Base-by-base conservation (phyloP, 2,113 vertebrate species). In the Psilopsiagon aymara region DNA sequence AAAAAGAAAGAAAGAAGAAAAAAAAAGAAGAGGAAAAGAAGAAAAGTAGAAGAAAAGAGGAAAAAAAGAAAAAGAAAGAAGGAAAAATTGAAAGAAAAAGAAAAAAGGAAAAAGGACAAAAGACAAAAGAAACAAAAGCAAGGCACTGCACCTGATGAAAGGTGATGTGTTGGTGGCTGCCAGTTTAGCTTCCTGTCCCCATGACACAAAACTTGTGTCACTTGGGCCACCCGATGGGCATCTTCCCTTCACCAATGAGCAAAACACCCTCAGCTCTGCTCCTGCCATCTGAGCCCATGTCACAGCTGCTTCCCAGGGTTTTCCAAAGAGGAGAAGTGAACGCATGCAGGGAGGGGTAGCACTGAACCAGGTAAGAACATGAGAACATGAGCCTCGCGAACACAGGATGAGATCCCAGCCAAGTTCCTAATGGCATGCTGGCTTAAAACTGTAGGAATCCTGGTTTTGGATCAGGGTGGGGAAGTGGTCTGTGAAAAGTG, bases 351-450 rank as follows among this genome's bases (percentile, higher is more conserved):
- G 12, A 52, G 25, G 3, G 18, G 9, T 59, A 59, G 57, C 57
- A 15, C 57, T 59, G 33, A 59, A 59, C 57, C 33, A 35, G 57
- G 57, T 59, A 59, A 59, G 57, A 59, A 16, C 33, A n/a, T 35
- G 57, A 15, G 55, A n/a, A 59, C 21, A 24, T 7, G 20, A 35
- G 57, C 33, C 33, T 59, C 24, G 33, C 3, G 6, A 16, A 7
- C 8, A 1, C 0, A 2, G 33, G 49, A 6, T 7, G 0, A 44
- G 14, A 10, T 19, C 10, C 23, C 47, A 0, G 4, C 6, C 1
- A 17, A 9, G 35, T 2, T 31, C 24, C 69, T 10, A 2, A 1
- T 0, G 3, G 41, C 4, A 1, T 24, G 43, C 39, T 4, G 41
- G 10, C 2, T 41, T 9, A 7, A 60, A 63, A 6, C 4, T 51